Conservation (phyloP, 2,113 vertebrate genomes). For the Anhinga rufa region DNA sequence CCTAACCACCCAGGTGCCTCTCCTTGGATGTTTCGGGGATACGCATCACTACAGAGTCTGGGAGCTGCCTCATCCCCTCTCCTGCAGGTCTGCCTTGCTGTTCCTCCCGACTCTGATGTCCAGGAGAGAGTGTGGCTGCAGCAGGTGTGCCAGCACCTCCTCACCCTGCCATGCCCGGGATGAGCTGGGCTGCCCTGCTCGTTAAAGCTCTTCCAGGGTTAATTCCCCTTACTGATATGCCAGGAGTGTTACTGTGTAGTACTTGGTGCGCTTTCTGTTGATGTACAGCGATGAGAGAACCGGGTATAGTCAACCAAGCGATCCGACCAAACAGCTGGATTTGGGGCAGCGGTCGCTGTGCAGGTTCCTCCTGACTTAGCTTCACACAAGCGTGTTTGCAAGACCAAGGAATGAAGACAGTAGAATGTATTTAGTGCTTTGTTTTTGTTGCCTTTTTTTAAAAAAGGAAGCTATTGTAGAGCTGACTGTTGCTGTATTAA, state of each 20-base stretch:
- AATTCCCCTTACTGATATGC: background rate
- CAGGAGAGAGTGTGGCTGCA: background rate
- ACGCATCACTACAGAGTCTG: fast-evolving
- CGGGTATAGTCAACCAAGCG: background rate
- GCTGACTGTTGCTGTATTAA: background rate
- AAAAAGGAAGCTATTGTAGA: background rate
- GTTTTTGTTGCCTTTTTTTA: background rate
- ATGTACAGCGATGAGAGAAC: background rate
- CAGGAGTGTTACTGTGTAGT: background rate
- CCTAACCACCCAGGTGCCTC: background rate
- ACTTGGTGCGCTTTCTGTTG: background rate
- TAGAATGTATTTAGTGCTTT: background rate
- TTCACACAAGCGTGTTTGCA: background rate
- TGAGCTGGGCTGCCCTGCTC: background rate
- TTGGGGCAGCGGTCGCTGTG: background rate
- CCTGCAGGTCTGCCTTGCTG: background rate
- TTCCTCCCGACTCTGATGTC: background rate
- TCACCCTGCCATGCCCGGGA: background rate
- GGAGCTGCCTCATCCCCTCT: background rate
- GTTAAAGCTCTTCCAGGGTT: background rate
- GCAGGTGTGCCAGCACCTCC: background rate
- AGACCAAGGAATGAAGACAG: background rate
- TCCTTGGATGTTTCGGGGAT: background rate
- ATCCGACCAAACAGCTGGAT: background rate
- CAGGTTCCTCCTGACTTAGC: background rate